Conservation (phyloP, 92 coral and sea anemone species). For the Phymanthus crucifer region DNA sequence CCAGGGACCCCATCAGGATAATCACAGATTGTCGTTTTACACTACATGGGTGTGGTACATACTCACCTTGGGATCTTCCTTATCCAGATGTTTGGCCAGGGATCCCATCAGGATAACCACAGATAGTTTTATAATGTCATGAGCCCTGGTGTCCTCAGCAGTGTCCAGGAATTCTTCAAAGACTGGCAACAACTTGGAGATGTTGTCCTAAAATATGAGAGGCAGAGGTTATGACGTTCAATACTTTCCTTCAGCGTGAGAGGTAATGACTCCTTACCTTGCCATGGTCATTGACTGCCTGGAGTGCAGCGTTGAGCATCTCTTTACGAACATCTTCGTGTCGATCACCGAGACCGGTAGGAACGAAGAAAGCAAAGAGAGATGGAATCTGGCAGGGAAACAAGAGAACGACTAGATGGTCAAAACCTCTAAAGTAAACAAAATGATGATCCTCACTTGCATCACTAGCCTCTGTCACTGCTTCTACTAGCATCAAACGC, state of each 20-base stretch:
- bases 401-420: background rate
- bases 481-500: too few relatives aligned
- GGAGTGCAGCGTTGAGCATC: slow-evolving; percentile 88
- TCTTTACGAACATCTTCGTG: slow-evolving; percentile 76
- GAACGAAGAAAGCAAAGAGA: slow-evolving; percentile 86
- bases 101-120: slow-evolving; percentile 97
- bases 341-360: slow-evolving; percentile 95
- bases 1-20: slow-evolving; percentile 91
- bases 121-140: slow-evolving; percentile 91
- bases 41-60: too few relatives aligned
- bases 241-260: too few relatives aligned
- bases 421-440: background rate
- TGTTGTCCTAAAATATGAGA: slow-evolving; percentile 63
- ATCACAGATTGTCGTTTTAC: slow-evolving; percentile 85
- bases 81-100: slow-evolving; percentile 92
- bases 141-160: slow-evolving; percentile 89
- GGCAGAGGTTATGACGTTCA: background rate
- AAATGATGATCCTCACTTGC: background rate
- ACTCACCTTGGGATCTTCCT: slow-evolving; percentile 89
- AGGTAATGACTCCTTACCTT: slow-evolving; percentile 53
- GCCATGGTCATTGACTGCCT: slow-evolving; percentile 89
- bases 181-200: slow-evolving; percentile 70
- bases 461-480: too few relatives aligned
- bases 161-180: slow-evolving; percentile 90
- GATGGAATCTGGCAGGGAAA: slow-evolving; percentile 58